Evolutionary conservation across 2,797 vertebrate species (phyloP), one percentile per base, ranked within the genome.

Genomic region (Kryptopterus vitreolus): DNA sequence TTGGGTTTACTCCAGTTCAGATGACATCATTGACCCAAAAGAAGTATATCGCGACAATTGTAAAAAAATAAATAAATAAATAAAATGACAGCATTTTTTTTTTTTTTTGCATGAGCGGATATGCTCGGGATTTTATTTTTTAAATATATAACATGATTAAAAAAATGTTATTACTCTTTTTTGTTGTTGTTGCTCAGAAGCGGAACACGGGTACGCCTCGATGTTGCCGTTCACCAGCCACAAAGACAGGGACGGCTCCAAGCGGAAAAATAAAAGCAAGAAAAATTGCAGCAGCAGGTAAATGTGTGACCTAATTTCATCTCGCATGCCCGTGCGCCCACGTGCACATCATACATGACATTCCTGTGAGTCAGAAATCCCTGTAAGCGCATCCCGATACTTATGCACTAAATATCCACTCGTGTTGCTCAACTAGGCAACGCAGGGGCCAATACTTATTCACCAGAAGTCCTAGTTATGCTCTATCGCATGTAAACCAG

Each of bases 171-270:
- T n/a, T n/a, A n/a, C n/a, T n/a, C n/a, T n/a, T n/a, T n/a, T n/a
- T n/a, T n/a, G n/a, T n/a, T n/a, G n/a, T n/a, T n/a, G n/a, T n/a
- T n/a, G n/a, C n/a, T n/a, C n/a, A 98, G 97, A 96, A 94, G 96
- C 96, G 73, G 97, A 98, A 86, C 97, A 98, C 78, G 96, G 96
- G 81, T 98, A 98, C 92, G 97, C 97, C 87, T 97, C 96, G 85
- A 94, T 96, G 92, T 93, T 95, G 85, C 97, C 97, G 52, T 96
- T 95, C 91, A 95, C 91, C 92, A 94, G 91, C 92, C 95, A 93
- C 83, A 94, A 93, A 92, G 96, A 96, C 87, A 93, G 93, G 87
- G 95, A 96, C 85, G 94, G 92, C 90, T 91, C 94, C 88, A 96
- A 96, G 89, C 92, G 95, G 86, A 97, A 96, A 90, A 96, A 85